Base-by-base conservation (phyloP, 2,888 invertebrate genomes). In the Uloborus plumipes region DNA sequence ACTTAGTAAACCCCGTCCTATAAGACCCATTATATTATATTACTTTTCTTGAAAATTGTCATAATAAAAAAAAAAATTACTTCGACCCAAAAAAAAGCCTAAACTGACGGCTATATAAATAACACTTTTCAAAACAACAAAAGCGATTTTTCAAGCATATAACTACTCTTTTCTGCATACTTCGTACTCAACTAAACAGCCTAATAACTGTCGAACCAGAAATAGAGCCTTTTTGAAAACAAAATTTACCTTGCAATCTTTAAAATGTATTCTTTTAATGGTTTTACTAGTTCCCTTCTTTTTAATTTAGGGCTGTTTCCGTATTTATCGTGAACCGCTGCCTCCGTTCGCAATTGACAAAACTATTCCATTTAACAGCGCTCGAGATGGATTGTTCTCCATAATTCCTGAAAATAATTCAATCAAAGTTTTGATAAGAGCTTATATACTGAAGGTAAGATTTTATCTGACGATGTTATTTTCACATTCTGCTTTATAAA, bases 311-410 rank as follows among this genome's bases (percentile, higher is more conserved):
- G 96, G 96, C 6, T 94, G 95, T 0, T 91, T 96, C 71, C 95
- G 94, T 90, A 94, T 96, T 14, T 96, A 96, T 89, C 94, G 94
- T 88, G 93, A 94, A 92, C 96, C 96, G 22, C 89, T 95, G 61
- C 94, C 95, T 4, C 93, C 92, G 88, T 93, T 93, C 87, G 91
- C 93, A 50, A 92, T 93, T 77, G 94, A 94, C 87, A 93, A 93
- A 0, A 91, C 93, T 13, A 20, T 81, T 7, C 93, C 93, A 91
- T 94, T 94, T 20, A 93, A 93, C 82, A 95, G 95, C 88, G 93
- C 94, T 0, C 93, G 93, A 85, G 92, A 91, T 86, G 94, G 95
- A 18, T 93, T 94, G 85, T 95, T 95, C 84, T 88, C 88, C 85
- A 89, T 89, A 31, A 82, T 95, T 65, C 96, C 96, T 0, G 93